These are phyloP conservation scores for Amphipyra tragopoginis DNA, from an alignment of 2,888 invertebrate genomes.

Conservation along the genomic window DNA sequence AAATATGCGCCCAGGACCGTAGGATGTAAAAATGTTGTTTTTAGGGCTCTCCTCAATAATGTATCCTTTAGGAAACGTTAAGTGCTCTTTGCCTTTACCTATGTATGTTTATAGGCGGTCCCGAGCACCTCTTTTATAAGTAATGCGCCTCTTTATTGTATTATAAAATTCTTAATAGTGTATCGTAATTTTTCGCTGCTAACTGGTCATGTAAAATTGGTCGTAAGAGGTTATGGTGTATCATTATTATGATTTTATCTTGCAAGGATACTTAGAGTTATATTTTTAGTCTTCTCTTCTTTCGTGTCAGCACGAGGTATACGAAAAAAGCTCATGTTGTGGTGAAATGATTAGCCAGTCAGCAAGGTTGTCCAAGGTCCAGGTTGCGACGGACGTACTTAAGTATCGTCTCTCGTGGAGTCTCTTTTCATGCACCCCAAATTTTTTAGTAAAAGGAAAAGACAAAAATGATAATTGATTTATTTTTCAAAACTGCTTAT, in stretches of 20 bases:
- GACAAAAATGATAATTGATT: no score
- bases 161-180: conserved; percentile 59
- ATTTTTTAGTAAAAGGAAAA: no score
- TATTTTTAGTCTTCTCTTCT: no score
- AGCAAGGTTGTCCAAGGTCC: no score
- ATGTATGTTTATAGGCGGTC: conserved; percentile 64
- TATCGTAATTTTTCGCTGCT: conserved; percentile 50
- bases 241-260: conserved; percentile 23
- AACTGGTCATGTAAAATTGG: conserved; percentile 18
- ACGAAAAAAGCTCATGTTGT: no score
- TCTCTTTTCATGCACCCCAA: no score
- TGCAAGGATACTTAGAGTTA: not conserved
- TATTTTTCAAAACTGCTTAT: no score
- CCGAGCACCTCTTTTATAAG: conserved; percentile 55
- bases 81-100: conserved; percentile 77
- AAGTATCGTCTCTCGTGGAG: no score
- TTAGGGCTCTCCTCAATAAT: conserved; percentile 85
- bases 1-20: conserved; percentile 86
- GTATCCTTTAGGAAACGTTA: conserved; percentile 84
- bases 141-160: conserved; percentile 57
- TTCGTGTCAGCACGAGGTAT: no score
- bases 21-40: conserved; percentile 89
- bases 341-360: no score
- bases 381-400: no score
- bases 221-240: conserved; percentile 19